phyloP scores from a whole-genome alignment of 2,888 invertebrate species.

The Thereva unica region DNA sequence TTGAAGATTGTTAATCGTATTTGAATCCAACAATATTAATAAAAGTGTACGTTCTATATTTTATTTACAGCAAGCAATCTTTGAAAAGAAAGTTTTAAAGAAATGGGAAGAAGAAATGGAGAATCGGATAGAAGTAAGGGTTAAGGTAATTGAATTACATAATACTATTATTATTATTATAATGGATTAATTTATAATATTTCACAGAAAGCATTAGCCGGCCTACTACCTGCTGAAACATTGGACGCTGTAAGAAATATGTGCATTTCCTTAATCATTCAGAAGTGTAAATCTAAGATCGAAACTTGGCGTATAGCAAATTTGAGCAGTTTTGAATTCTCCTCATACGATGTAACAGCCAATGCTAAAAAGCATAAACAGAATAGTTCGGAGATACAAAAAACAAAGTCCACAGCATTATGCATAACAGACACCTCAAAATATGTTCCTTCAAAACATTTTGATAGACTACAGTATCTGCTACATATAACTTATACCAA shows the following conservation, averaged over 20 bases:
- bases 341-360: conserved; percentile 53
- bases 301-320: conserved; percentile 64
- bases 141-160: conserved; percentile 41
- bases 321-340: conserved; percentile 52
- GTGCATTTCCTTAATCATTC: conserved; percentile 60
- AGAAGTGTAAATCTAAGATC: conserved; percentile 60
- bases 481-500: conserved; percentile 50
- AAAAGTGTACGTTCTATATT: conserved; percentile 44
- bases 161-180: background rate
- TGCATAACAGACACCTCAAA: conserved; percentile 30
- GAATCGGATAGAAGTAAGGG: conserved; percentile 49
- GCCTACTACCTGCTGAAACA: conserved; percentile 62
- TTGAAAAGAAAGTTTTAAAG: conserved; percentile 43
- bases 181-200: conserved; percentile 44
- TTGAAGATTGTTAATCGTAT: too few species aligned
- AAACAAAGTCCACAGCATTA: conserved; percentile 30
- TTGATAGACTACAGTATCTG: conserved; percentile 52
- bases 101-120: conserved; percentile 50
- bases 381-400: conserved; percentile 39
- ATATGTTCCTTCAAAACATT: conserved; percentile 48
- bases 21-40: too few species aligned
- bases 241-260: conserved; percentile 59
- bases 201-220: conserved; percentile 52
- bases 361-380: conserved; percentile 47
- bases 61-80: background rate